Conservation (phyloP, 23 tunicate species). For the Halocynthia aurantium region DNA sequence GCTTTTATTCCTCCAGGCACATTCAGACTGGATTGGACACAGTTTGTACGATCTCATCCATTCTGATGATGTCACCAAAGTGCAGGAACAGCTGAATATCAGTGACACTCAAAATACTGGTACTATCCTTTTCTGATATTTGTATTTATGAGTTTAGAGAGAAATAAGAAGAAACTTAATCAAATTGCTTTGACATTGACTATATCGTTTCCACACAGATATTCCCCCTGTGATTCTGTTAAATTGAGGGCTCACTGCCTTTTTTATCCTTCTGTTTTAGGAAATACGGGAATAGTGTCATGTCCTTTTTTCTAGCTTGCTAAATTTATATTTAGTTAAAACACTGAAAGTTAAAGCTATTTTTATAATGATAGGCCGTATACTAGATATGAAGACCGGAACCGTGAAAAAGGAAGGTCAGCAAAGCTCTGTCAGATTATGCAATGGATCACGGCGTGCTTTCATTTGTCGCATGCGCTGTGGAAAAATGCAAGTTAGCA, state of each 20-base stretch:
- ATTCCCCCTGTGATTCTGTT: too few relatives aligned
- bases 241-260: too few relatives aligned
- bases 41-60: slow-evolving; percentile 69
- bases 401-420: slow-evolving; percentile 97
- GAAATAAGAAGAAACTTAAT: too few relatives aligned
- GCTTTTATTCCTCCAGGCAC: slow-evolving; percentile 29
- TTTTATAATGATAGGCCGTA: slow-evolving; percentile 33
- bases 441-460: slow-evolving; percentile 74
- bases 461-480: slow-evolving; percentile 90
- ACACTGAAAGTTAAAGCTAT: too few relatives aligned
- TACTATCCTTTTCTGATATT: not conserved
- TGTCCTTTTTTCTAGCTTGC: too few relatives aligned
- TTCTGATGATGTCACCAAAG: slow-evolving; percentile 79
- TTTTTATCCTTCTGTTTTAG: too few relatives aligned
- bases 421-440: slow-evolving; percentile 76
- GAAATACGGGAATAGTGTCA: too few relatives aligned
- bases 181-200: too few relatives aligned
- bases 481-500: slow-evolving; percentile 55
- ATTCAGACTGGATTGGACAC: slow-evolving; percentile 82
- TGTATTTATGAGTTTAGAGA: not conserved
- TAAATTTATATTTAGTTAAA: too few relatives aligned
- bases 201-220: too few relatives aligned
- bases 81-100: slow-evolving; percentile 65
- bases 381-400: slow-evolving; percentile 88
- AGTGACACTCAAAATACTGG: slow-evolving; percentile 67